Percentiles rank a stretch among this genome's conserved stretches.
These are phyloP conservation scores for Cyprinodon diabolis DNA, from an alignment of 2,797 vertebrate species.

Conservation along the genomic window DNA sequence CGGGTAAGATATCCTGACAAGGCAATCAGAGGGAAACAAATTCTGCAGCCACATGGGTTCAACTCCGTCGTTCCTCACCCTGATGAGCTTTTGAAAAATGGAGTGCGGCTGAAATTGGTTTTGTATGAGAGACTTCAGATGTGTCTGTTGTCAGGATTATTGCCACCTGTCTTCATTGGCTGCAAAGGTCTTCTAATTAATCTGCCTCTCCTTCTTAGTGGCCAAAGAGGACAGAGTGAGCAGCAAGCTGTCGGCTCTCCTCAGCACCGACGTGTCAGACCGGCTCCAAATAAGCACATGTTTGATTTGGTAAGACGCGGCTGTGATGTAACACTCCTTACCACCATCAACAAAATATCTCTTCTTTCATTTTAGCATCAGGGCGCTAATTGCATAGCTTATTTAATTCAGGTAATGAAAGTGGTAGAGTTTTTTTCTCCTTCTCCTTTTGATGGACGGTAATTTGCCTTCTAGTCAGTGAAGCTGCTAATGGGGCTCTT, in stretches of 20 bases:
- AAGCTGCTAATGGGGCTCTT: conserved; percentile 80
- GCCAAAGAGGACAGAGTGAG: conserved; percentile 47
- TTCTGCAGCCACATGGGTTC: conserved; percentile 74
- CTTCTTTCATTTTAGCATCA: conserved; percentile 61
- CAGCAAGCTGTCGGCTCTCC: conserved; percentile 29
- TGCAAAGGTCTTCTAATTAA: conserved; percentile 81
- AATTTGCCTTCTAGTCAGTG: conserved; percentile 86
- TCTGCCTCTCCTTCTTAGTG: conserved; percentile 69
- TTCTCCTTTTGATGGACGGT: conserved; percentile 81
- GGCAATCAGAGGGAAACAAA: conserved; percentile 83
- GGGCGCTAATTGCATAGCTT: conserved; percentile 77
- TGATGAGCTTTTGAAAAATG: conserved; percentile 86
- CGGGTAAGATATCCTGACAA: conserved; percentile 83
- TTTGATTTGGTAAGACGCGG: conserved; percentile 52
- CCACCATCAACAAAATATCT: conserved; percentile 66
- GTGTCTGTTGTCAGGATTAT: conserved; percentile 82
- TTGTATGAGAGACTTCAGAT: conserved; percentile 82
- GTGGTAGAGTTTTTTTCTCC: conserved; percentile 85
- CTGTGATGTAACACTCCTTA: conserved; percentile 49
- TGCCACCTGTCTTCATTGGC: conserved; percentile 86
- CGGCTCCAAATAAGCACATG: conserved; percentile 62
- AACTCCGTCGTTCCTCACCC: conserved; percentile 78
- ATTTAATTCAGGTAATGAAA: conserved; percentile 86
- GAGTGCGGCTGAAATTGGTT: conserved; percentile 81
- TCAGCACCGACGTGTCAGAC: conserved; percentile 30